Base-by-base conservation (phyloP, 2,797 vertebrate species). In the Rhyacichthys aspro region DNA sequence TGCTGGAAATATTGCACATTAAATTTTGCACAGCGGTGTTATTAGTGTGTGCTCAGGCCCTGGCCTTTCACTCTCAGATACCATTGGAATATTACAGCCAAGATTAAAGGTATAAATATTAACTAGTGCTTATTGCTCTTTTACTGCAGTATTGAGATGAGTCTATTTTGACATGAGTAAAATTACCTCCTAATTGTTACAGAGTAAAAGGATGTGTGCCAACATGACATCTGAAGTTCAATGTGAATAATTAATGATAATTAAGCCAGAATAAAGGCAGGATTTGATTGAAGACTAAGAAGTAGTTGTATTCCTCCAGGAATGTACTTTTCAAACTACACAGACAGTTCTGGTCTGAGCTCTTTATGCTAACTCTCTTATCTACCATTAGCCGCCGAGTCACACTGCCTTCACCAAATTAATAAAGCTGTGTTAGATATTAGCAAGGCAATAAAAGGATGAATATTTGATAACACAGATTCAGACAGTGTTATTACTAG, bases 401-500 rank as follows among this genome's bases (percentile, higher is more conserved):
- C 50, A 44, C 69, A 42, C 70, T 68, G 68, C 81, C 71, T 82
- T 69, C 75, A 59, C 78, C 72, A 81, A 89, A 92, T 91, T 76
- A 91, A 91, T 90, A 89, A 89, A 87, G 77, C 81, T 60, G 73
- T 63, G 80, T 84, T 89, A 59, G 83, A 91, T 90, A 92, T 92
- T 92, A 91, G 85, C 82, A 73, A 85, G 70, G 86, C 90, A 91
- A 92, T 92, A 90, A 90, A 89, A 83, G 75, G 77, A 90, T 91
- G 78, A 90, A 91, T 93, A 92, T 91, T 91, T 92, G 83, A 93
- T 92, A 79, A 77, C 81, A 68, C 79, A 80, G 82, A 87, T 87
- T 86, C 76, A 70, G 76, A 77, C 78, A 65, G 55, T 82, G 80
- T 88, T 91, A 89, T 91, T 91, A 89, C 88, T 62, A 36, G 79